Evolutionary conservation across 92 coral and sea anemone genomes (phyloP).

Genomic region (Blastomussa wellsi): DNA sequence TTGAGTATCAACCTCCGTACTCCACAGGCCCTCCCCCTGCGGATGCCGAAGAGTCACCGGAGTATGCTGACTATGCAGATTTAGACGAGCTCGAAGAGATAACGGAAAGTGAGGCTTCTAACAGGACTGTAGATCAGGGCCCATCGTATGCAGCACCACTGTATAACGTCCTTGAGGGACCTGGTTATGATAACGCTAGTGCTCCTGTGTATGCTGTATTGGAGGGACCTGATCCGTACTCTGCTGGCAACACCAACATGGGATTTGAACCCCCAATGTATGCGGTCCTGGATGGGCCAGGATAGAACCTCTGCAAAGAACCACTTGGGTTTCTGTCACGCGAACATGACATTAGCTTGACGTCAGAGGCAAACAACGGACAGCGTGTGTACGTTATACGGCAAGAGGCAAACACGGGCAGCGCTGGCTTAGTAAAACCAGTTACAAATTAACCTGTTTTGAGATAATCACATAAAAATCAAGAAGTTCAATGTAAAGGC

Average conservation of each 20-base stretch:
- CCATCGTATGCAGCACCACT: conserved; percentile 6
- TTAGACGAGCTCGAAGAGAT: conserved; percentile 43
- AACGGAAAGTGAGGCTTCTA: conserved; percentile 12
- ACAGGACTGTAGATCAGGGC: not conserved
- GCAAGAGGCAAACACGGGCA: not conserved
- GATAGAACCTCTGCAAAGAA: not conserved
- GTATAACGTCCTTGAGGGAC: conserved; percentile 4
- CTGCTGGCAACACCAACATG: not conserved
- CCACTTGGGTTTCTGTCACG: not conserved
- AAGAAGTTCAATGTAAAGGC: not conserved
- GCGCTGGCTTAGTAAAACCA: not conserved
- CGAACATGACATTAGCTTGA: not conserved
- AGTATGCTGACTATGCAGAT: conserved; percentile 48
- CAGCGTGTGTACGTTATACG: not conserved
- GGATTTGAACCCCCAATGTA: conserved; percentile 20
- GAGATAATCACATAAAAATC: not conserved
- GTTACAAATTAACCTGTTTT: not conserved
- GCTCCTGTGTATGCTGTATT: conserved; percentile 27
- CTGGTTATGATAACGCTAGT: conserved; percentile 10
- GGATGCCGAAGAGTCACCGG: conserved; percentile 25
- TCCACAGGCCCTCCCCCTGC: conserved; percentile 50
- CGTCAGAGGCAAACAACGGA: not conserved
- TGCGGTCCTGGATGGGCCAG: conserved; percentile 41
- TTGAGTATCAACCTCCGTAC: conserved; percentile 43
- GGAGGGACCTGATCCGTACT: conserved; percentile 23